Percentiles rank a stretch among this genome's conserved stretches.
These are phyloP conservation scores for Pseudoatta argentina DNA, from an alignment of 1,140 invertebrate species.

Conservation along the genomic window DNA sequence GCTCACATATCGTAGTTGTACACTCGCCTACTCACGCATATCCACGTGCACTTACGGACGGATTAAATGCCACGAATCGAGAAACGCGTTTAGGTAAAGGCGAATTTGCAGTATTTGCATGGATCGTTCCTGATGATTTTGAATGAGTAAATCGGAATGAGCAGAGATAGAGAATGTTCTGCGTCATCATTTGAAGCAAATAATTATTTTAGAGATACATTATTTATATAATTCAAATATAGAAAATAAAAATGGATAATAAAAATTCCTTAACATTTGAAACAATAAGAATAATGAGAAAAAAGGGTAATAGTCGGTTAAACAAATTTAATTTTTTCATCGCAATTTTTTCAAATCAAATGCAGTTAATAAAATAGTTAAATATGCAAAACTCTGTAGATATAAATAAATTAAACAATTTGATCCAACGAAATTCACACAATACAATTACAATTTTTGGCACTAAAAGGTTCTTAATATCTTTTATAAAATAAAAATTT, in stretches of 20 bases:
- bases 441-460: neutral
- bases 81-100: conserved; percentile 18
- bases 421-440: neutral
- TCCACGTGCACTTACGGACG: conserved; percentile 34
- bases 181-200: neutral
- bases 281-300: no score
- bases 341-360: neutral
- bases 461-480: no score
- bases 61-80: conserved; percentile 71
- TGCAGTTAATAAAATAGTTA: neutral
- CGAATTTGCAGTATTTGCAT: conserved; percentile 40
- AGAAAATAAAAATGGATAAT: no score
- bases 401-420: neutral
- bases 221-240: neutral
- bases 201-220: neutral
- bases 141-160: neutral
- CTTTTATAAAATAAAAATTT: no score
- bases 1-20: conserved; percentile 28
- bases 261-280: no score
- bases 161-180: neutral
- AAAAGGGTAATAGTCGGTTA: no score
- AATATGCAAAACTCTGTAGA: neutral
- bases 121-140: neutral
- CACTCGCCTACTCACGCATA: conserved; percentile 46
- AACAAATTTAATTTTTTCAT: neutral